A percentile compares a stretch with the other conserved stretches of the same genome.
phyloP scores from a whole-genome alignment of 2,113 vertebrate genomes.

The Pampusana beccarii region DNA sequence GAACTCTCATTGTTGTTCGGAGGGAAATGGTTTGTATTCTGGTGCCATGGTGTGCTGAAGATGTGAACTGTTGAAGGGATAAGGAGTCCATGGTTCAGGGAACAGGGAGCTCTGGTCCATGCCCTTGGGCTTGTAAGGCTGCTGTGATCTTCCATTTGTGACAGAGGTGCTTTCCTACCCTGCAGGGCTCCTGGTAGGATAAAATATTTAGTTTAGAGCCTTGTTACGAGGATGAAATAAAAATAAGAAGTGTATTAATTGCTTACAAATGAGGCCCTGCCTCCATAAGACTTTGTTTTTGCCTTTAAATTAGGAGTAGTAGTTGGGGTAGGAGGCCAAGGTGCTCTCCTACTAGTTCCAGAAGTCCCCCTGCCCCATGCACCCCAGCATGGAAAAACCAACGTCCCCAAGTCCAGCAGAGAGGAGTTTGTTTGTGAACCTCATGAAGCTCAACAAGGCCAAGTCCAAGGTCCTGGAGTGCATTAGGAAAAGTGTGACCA shows the following conservation, averaged over 20 bases:
- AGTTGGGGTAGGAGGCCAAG: too few relatives aligned
- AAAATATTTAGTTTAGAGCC: background rate
- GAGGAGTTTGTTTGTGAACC: too few relatives aligned
- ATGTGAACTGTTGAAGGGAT: background rate
- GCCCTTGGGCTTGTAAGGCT: background rate
- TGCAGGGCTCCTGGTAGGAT: rapidly evolving
- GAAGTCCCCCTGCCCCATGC: too few relatives aligned
- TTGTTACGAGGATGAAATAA: background rate
- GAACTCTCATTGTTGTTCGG: background rate
- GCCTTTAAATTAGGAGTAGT: too few relatives aligned
- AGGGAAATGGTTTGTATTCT: background rate
- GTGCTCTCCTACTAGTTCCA: too few relatives aligned
- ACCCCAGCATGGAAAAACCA: too few relatives aligned
- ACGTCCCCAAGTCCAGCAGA: too few relatives aligned
- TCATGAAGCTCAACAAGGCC: too few relatives aligned
- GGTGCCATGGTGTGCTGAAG: background rate
- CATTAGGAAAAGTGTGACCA: too few relatives aligned
- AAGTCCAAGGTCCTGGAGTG: too few relatives aligned
- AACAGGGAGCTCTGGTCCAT: rapidly evolving
- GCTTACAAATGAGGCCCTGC: too few relatives aligned
- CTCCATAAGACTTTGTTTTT: too few relatives aligned
- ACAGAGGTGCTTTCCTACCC: background rate
- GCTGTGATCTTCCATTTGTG: rapidly evolving
- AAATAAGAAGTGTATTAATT: background rate
- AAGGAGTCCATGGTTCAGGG: background rate